A percentile compares a stretch with the other conserved stretches of the same genome.
phyloP scores from a whole-genome alignment of 2,888 invertebrate species.

The Acrocera orbiculus region DNA sequence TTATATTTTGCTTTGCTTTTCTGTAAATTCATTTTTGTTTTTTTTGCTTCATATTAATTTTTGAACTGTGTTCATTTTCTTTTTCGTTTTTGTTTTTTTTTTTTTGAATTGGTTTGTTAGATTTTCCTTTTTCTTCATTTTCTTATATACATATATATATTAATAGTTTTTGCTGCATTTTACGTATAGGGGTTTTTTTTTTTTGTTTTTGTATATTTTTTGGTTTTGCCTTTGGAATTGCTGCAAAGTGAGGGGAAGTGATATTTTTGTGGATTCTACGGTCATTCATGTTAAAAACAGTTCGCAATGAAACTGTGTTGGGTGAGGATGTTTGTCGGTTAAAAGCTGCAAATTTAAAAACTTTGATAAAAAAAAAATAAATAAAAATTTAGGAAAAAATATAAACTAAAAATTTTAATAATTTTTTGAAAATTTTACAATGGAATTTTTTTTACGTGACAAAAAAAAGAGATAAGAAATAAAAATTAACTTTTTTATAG shows the following conservation, averaged over 20 bases:
- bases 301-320: slow-evolving; percentile 14
- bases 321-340: slow-evolving; percentile 11
- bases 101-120: too few relatives aligned
- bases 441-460: too few relatives aligned
- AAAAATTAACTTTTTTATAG: neutral
- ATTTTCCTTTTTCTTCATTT: slow-evolving; percentile 4
- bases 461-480: neutral
- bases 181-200: too few relatives aligned
- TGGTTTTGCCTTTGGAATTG: too few relatives aligned
- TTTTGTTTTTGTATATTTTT: neutral
- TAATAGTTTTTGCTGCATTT: neutral
- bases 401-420: too few relatives aligned
- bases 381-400: too few relatives aligned
- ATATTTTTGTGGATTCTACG: slow-evolving; percentile 10
- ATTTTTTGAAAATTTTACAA: too few relatives aligned
- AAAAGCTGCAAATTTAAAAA: slow-evolving; percentile 1
- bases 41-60: too few relatives aligned
- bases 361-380: too few relatives aligned
- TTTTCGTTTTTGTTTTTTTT: too few relatives aligned
- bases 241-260: slow-evolving; percentile 9
- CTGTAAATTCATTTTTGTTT: too few relatives aligned
- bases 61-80: too few relatives aligned
- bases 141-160: neutral
- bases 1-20: slow-evolving; percentile 1
- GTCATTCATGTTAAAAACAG: slow-evolving; percentile 10